A percentile compares a stretch with the other conserved stretches of the same genome.
phyloP scores from a whole-genome alignment of 2,888 invertebrate species.

The Cancer borealis region DNA sequence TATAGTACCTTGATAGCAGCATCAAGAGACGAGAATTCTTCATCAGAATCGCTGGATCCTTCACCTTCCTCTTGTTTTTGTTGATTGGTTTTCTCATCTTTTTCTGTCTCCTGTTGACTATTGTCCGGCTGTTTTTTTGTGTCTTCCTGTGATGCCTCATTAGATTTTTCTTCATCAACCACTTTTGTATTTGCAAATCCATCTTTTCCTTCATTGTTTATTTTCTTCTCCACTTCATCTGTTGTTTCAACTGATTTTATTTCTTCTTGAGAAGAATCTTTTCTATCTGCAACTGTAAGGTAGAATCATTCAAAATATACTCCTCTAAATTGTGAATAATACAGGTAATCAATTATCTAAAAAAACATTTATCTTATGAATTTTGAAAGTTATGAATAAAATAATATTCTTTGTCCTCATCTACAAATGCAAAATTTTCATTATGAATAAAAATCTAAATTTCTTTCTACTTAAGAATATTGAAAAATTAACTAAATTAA shows the following conservation, averaged over 20 bases:
- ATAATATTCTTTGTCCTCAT: too few species aligned
- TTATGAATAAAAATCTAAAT: too few species aligned
- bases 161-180: background rate
- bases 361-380: too few species aligned
- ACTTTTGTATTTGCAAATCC: background rate
- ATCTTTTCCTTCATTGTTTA: constrained; percentile 8
- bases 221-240: background rate
- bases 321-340: too few species aligned
- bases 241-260: background rate
- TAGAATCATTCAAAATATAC: background rate
- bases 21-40: constrained; percentile 58
- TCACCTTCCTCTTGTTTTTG: background rate
- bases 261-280: background rate
- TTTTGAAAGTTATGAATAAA: too few species aligned
- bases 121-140: background rate
- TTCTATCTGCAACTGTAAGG: background rate
- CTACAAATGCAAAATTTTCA: too few species aligned
- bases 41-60: constrained; percentile 49
- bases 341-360: too few species aligned
- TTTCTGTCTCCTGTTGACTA: background rate
- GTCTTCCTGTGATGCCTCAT: background rate
- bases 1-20: constrained; percentile 67
- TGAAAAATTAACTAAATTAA: too few species aligned
- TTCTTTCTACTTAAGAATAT: too few species aligned
- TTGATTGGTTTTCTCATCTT: background rate